A percentile compares a stretch with the other conserved stretches of the same genome.
phyloP scores from a whole-genome alignment of 2,888 invertebrate genomes.

The Dicranocentrus wangi region DNA sequence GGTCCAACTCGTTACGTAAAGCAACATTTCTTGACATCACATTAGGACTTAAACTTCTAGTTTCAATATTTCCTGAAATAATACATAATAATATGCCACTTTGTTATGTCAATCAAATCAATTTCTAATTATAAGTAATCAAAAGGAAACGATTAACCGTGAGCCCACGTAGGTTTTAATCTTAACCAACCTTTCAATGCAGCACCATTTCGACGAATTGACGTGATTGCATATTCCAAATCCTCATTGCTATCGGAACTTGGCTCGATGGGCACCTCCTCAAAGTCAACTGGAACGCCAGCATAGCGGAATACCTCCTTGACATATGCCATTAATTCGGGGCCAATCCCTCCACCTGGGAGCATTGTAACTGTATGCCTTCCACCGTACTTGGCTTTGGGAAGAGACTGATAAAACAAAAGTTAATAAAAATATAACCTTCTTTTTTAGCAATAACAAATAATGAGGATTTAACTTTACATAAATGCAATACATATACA shows the following conservation, averaged over 20 bases:
- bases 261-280: slow-evolving; percentile 48
- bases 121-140: background rate
- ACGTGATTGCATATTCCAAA: slow-evolving; percentile 92
- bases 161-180: too few species aligned
- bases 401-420: slow-evolving; percentile 75
- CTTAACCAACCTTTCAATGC: slow-evolving; percentile 84
- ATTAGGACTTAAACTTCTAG: slow-evolving; percentile 87
- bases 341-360: slow-evolving; percentile 87
- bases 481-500: too few species aligned
- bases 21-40: slow-evolving; percentile 94
- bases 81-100: too few species aligned
- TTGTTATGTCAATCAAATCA: slow-evolving; percentile 2
- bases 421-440: too few species aligned
- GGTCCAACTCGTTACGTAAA: slow-evolving; percentile 90
- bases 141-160: background rate
- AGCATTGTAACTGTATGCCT: slow-evolving; percentile 95
- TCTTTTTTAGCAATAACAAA: too few species aligned
- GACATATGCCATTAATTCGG: slow-evolving; percentile 73
- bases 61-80: slow-evolving; percentile 96
- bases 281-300: slow-evolving; percentile 85
- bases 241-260: slow-evolving; percentile 75
- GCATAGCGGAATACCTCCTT: slow-evolving; percentile 92
- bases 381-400: slow-evolving; percentile 92
- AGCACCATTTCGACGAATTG: slow-evolving; percentile 95
- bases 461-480: too few species aligned